Conservation (phyloP, 2,888 invertebrate species). For the Miltochrista miniata region DNA sequence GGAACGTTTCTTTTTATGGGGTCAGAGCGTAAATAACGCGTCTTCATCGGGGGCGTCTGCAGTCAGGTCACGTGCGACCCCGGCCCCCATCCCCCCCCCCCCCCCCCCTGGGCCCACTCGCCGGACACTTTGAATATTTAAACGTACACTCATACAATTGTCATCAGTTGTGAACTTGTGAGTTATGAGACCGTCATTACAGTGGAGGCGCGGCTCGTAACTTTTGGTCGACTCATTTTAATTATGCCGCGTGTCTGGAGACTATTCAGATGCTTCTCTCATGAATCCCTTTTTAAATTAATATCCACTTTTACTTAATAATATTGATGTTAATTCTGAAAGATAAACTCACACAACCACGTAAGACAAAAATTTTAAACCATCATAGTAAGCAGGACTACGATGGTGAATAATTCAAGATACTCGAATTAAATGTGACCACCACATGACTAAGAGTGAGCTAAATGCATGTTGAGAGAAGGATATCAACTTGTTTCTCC, state of each 20-base stretch:
- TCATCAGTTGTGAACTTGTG: constrained; percentile 17
- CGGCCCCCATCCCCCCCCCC: constrained; percentile 12
- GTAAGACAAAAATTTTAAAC: too few species aligned
- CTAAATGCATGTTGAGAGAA: too few species aligned
- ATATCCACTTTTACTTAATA: too few species aligned
- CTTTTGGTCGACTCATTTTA: not conserved
- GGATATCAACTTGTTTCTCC: too few species aligned
- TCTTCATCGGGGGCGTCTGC: constrained; percentile 50
- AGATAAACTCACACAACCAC: too few species aligned
- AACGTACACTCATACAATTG: constrained; percentile 18
- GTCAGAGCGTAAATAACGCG: constrained; percentile 74
- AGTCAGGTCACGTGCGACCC: constrained; percentile 45
- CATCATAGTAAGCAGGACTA: too few species aligned
- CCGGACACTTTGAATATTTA: constrained; percentile 35
- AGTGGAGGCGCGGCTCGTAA: not conserved
- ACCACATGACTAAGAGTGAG: too few species aligned
- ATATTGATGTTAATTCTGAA: too few species aligned
- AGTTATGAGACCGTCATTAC: not conserved
- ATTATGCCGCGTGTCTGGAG: not conserved
- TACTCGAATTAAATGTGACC: too few species aligned
- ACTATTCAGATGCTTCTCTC: too few species aligned
- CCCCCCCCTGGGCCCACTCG: constrained; percentile 3
- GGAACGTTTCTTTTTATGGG: constrained; percentile 67
- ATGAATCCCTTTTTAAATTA: too few species aligned
- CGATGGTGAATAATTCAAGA: too few species aligned